These are phyloP conservation scores for Phortica okadai DNA, from an alignment of 2,888 invertebrate species.

Conservation along the genomic window DNA sequence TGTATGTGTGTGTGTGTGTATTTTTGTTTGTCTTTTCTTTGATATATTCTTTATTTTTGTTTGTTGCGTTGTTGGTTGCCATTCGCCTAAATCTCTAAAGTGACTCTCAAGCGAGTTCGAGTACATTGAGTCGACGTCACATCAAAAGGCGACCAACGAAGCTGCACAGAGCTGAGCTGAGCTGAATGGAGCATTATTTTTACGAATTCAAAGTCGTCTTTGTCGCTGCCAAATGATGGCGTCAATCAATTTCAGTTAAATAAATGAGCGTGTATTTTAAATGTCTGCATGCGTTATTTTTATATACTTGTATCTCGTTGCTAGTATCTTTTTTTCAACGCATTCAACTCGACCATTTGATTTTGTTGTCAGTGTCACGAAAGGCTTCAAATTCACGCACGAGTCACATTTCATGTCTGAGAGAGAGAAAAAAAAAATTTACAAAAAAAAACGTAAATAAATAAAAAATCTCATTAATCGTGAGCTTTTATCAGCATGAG, in stretches of 20 bases:
- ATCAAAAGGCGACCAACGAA: no score
- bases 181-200: no score
- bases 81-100: no score
- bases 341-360: not conserved
- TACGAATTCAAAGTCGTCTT: not conserved
- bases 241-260: conserved; percentile 25
- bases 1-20: no score
- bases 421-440: not conserved
- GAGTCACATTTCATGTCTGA: not conserved
- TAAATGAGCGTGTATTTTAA: conserved; percentile 17
- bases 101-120: no score
- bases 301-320: not conserved
- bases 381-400: conserved; percentile 12
- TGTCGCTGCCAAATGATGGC: not conserved
- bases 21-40: not conserved
- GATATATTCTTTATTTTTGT: not conserved
- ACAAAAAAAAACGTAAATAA: not conserved
- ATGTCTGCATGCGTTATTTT: not conserved
- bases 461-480: conserved; percentile 1
- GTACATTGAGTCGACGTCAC: no score
- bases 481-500: not conserved
- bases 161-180: no score
- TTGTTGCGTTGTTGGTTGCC: no score
- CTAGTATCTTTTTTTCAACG: not conserved
- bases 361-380: not conserved